Base-by-base conservation (phyloP, 2,888 invertebrate species). In the Amblyjoppa proteus region DNA sequence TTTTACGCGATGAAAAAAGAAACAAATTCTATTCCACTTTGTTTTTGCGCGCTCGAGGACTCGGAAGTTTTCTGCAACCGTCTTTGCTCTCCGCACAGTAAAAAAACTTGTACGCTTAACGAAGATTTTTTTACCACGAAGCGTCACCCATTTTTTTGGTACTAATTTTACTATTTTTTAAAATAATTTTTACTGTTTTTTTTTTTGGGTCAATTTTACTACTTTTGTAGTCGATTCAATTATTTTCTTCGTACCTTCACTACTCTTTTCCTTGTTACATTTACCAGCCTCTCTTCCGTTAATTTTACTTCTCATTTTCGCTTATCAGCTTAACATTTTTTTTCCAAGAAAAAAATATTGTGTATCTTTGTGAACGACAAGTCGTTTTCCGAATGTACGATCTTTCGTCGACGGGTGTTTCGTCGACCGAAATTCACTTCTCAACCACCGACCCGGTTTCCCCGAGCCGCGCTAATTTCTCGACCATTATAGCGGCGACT, bases 401-500 rank as follows among this genome's bases (percentile, higher is more conserved):
- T 56, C 3, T 9, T 56, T 6, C 1, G 11, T 41, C 9, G 41
- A 2, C 41, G 41, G 41, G 41, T 1, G 34, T 34, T 34, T 34
- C 34, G 34, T 34, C 34, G 34, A 6, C 34, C 34, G 41, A 49
- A 49, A 49, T 49, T 4, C 16, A 5, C 45, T 56, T n/a, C 53
- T 66, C 31, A 79, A 79, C 76, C 68, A 76, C 45, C 79, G 79
- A 68, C 69, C 25, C 66, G 71, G 66, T 79, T 64, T 34, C 34
- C 7, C 7, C 64, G 31, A 31, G 2, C 16, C 69, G 76, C 70
- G 82, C 78, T 71, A 78, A 61, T 78, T 82, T 58, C 45, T 49
- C 20, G 45, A 71, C 38, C 68, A 31, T 78, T 49, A 79, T 66
- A 45, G 73, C 51, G 11, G 5, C 34, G 13, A 16, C 38, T 20